Conservation (phyloP, 2,113 vertebrate species). For the Tetrax tetrax region DNA sequence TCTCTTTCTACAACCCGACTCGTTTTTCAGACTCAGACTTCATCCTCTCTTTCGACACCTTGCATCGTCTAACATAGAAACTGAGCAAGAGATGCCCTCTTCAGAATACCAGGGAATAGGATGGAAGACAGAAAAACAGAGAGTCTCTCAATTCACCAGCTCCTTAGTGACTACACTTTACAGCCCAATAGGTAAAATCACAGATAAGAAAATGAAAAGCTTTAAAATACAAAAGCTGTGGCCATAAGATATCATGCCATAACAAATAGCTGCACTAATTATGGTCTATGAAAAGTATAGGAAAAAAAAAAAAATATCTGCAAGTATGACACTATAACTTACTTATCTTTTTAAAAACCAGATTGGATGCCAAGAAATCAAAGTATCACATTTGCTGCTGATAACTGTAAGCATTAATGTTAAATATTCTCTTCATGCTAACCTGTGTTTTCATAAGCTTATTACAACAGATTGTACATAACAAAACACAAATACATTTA, state of each 20-base stretch:
- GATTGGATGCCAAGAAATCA: not conserved
- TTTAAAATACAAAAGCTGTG: not conserved
- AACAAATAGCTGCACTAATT: not conserved
- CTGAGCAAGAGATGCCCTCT: not conserved
- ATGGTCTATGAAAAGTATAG: not conserved
- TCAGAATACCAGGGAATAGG: not conserved
- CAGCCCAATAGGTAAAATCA: not conserved
- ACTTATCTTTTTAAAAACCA: not conserved
- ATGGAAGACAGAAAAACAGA: not conserved
- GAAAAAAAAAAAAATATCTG: not conserved
- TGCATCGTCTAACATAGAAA: not conserved
- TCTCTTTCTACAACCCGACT: not conserved
- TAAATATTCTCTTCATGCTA: not conserved
- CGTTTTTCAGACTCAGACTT: not conserved
- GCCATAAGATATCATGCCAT: not conserved
- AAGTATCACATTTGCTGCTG: not conserved
- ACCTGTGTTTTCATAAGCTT: not conserved
- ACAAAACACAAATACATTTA: not conserved
- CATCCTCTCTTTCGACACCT: not conserved
- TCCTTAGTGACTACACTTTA: not conserved
- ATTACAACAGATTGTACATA: not conserved
- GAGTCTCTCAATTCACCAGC: fast-evolving
- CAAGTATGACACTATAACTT: not conserved
- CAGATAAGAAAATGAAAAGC: not conserved
- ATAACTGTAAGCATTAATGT: not conserved